Evolutionary conservation across 2,113 vertebrate genomes (phyloP), one percentile per base, ranked within the genome.

Genomic region (Anarhynchus alexandrinus): DNA sequence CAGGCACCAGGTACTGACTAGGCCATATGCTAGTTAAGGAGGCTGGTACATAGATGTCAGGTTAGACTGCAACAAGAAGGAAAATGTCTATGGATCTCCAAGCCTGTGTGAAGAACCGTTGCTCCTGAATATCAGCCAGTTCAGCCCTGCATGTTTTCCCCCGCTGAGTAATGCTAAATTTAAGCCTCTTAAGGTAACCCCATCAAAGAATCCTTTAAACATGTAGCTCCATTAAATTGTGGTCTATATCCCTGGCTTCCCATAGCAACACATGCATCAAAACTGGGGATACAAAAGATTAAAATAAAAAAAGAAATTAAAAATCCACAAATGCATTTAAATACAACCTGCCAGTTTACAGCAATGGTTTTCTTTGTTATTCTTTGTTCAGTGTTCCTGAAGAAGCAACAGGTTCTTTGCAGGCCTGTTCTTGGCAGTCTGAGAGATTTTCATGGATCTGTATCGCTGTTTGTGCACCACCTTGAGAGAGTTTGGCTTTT

Each of bases 1-100:
- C 95, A 98, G 99, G 88, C 99, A 99, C 93, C 99, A 99, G 99
- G 99, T 99, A 98, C 36, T 61, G 20, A 47, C 25, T 38, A 36
- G 32, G 43, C 30, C 45, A 20, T 59, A 7, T 43, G 17, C 38
- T 67, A 11, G 15, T 42, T 82, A 67, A 26, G 19, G 58, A 72
- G 27, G 19, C 45, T 79, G 43, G 22, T 52, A 20, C 3, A 20
- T 10, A 72, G 36, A 15, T 49, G 40, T 66, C 47, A 79, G 43
- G 57, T 74, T 86, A 74, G 40, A 72, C 69, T 94, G 36, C 43
- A 89, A 57, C 9, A 54, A 34, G 40, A 71, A 38, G 20, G 51
- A 30, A 86, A 83, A 71, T 61, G 5, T 7, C 3, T 14, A 10
- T n/a, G 42, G 38, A 74, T 86, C 22, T 67, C 45, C 22, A 70